phyloP scores from a whole-genome alignment of 2,113 vertebrate genomes.

The Equus przewalskii region DNA sequence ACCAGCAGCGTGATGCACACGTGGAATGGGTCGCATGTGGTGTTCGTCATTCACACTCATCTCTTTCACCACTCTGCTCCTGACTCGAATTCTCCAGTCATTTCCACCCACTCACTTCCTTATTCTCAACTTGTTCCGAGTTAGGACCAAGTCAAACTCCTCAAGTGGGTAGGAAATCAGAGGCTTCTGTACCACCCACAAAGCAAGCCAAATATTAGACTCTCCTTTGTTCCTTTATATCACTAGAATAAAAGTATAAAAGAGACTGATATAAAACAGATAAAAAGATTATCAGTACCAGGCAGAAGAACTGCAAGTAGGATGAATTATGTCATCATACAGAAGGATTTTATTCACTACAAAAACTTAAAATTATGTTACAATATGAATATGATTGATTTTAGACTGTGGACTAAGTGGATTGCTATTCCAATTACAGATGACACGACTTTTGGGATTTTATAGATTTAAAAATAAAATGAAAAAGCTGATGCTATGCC shows the following conservation, averaged over 20 bases:
- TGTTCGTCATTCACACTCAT: conserved; percentile 32
- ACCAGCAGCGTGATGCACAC: conserved; percentile 53
- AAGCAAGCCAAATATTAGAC: neutral
- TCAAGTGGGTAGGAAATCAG: conserved; percentile 4
- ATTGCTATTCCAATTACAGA: neutral
- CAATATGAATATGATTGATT: neutral
- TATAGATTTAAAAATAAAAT: conserved; percentile 7
- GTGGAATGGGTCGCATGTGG: conserved; percentile 59
- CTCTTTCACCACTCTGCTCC: conserved; percentile 66
- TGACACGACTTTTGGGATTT: neutral
- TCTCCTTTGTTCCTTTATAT: neutral
- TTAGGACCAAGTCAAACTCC: conserved; percentile 25
- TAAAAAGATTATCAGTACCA: neutral
- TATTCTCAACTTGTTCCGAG: conserved; percentile 10
- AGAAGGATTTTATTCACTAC: neutral
- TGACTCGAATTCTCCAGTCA: conserved; percentile 58
- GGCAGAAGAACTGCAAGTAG: neutral
- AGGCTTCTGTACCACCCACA: neutral
- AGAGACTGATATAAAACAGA: neutral
- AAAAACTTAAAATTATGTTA: neutral
- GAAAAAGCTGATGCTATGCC: neutral
- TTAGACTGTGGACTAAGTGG: neutral
- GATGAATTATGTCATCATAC: neutral
- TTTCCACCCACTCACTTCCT: conserved; percentile 61
- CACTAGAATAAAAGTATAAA: neutral